Percentiles rank a stretch among this genome's conserved stretches.
Evolutionary conservation across 37 sponge, comb jelly and placozoan species (phyloP).

Genomic region (Beroe forskalii): DNA sequence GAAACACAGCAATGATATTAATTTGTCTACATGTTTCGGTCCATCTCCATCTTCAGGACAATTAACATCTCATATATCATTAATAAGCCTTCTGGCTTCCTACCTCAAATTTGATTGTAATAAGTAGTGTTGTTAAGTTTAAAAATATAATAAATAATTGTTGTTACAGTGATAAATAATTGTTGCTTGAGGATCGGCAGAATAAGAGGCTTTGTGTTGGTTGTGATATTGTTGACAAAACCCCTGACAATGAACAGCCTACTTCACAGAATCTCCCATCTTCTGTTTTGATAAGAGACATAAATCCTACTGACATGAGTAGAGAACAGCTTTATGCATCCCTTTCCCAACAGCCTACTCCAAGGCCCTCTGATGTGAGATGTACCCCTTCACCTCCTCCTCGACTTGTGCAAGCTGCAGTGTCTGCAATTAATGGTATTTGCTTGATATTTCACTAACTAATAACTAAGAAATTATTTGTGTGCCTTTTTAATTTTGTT

Average conservation of each 20-base stretch:
- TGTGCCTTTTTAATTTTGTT: too few species aligned
- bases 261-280: neutral
- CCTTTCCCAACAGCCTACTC: neutral
- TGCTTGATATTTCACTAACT: too few species aligned
- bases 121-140: too few species aligned
- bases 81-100: too few species aligned
- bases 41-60: too few species aligned
- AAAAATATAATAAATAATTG: too few species aligned
- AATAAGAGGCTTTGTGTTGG: constrained; percentile 17
- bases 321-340: constrained; percentile 9
- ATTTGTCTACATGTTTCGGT: too few species aligned
- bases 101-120: too few species aligned
- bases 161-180: too few species aligned
- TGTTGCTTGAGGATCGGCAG: neutral
- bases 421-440: neutral
- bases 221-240: neutral
- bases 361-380: neutral
- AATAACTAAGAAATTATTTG: too few species aligned
- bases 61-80: too few species aligned
- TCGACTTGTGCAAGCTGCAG: neutral
- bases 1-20: too few species aligned
- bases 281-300: neutral
- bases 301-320: neutral
- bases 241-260: constrained; percentile 22
- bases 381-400: constrained; percentile 32